Base-by-base conservation (phyloP, 2,888 invertebrate species). In the Oithona nana region DNA sequence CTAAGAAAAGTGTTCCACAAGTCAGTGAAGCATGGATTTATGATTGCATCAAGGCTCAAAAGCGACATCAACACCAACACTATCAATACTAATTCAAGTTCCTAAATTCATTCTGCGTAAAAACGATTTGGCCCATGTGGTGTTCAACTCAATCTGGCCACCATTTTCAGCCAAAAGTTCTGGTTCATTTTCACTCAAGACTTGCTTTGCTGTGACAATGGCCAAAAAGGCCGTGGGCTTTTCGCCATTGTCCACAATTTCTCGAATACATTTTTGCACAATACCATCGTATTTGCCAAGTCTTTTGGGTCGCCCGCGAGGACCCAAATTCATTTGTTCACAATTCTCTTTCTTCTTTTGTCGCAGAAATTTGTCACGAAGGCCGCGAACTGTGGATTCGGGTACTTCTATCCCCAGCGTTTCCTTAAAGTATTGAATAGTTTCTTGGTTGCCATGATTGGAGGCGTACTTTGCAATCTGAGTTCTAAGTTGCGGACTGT, bases 51-150 rank as follows among this genome's bases (percentile, higher is more conserved):
- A 28, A 29, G 4, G 1, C 13, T n/a, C 24, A 57, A 57, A 11
- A 30, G 29, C 39, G 39, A 39, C 39, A 39, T 6, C 39, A 6
- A 11, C 6, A 11, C 16, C 8, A 39, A 6, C 6, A 39, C 8
- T 39, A 39, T 16, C 6, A 11, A 11, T 39, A 39, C 39, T 11
- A 16, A 39, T 16, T 39, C 39, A 39, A 6, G 39, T 6, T 39
- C 8, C 8, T 39, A 39, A 39, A 6, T 39, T 39, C 39, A 69
- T 69, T 58, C 70, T 64, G 54, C 68, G 69, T 11, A 70, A 66
- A 61, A 70, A 70, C 22, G 69, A 69, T 63, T 70, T 74, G 16
- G 74, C 74, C 74, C 74, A 74, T 2, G 73, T 71, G 29, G 69
- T 66, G 65, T 72, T 73, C 26, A 74, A 68, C 39, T 71, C 71